Base-by-base conservation (phyloP, 1,140 invertebrate species). In the Drosophila obscura region DNA sequence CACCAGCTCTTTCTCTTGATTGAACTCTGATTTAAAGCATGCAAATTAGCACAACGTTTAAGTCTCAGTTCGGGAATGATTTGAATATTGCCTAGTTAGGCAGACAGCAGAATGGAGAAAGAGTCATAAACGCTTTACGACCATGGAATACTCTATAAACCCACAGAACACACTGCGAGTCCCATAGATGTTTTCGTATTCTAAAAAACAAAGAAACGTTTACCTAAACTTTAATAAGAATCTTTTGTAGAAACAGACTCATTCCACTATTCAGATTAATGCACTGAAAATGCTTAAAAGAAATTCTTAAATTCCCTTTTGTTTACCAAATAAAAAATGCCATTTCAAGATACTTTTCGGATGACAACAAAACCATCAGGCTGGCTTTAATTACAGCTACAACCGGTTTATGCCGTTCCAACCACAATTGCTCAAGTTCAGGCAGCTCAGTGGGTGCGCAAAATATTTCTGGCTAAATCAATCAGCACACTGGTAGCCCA, bases 351-450 rank as follows among this genome's bases (percentile, higher is more conserved):
- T 9, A 51, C 9, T 51, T 16, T 1, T 43, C 41, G 11, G n/a
- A 50, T 57, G 15, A 78, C 50, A 61, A 67, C 55, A 72, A 63
- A 64, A 45, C 41, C 48, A 65, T 72, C 43, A 19, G 57, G 43
- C 46, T 53, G 61, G 43, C 59, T 71, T 87, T 82, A 85, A 85
- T 81, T 85, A 67, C 63, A n/a, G 46, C 16, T 24, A 45, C 8
- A 85, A 87, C 83, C 79, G 74, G 83, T 89, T 87, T 87, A 63
- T 79, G 77, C 75, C 65, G 79, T 87, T 79, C 19, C 35, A 13
- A n/a, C 49, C 41, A 19, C 24, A 62, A 31, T 9, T 28, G 44
- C 31, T 57, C 74, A 88, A 79, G 79, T 76, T 76, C 79, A 71
- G 61, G 46, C 65, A 51, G 48, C 59, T 65, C 45, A 44, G 26